Base-by-base conservation (phyloP, 2,888 invertebrate genomes). In the Teleiodes luculella region DNA sequence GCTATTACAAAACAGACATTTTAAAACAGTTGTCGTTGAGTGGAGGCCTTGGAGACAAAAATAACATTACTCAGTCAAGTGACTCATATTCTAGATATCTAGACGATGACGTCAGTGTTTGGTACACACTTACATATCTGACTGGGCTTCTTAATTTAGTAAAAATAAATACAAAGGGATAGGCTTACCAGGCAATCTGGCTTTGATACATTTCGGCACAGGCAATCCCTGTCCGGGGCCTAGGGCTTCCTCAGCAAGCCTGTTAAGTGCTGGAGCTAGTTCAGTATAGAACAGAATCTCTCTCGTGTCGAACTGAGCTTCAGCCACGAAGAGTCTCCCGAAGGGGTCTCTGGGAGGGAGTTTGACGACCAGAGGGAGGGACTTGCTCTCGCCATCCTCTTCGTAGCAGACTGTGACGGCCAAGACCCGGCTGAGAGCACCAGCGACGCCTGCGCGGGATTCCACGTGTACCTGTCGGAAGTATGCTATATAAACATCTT, bases 221-320 rank as follows among this genome's bases (percentile, higher is more conserved):
- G 91, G 88, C 55, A 88, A 63, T 1, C 86, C 86, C 52, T 73
- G 64, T 3, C 76, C 85, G 28, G 83, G 83, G 1, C 90, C 90
- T 30, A 85, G 61, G 0, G 80, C 81, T 66, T 95, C 94, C 18
- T 90, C 89, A 60, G 93, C 92, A 61, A 95, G 75, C 68, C 93
- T 93, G 3, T 95, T 94, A 30, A 95, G 91, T 14, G 94, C 93
- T 87, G 95, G 90, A 7, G 90, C 92, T 68, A 95, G 93, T 89
- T 95, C 93, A 0, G 95, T 95, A 75, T 95, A 95, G 83, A 95
- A 95, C 62, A 94, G 92, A 67, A 95, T 95, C 83, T 95, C 95
- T 57, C 95, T 89, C 4, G 95, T 91, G 78, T 95, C 95, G 74
- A 95, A 95, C 76, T 95, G 95, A 1, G 95, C 95, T 75, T 95